phyloP scores from a whole-genome alignment of 2,888 invertebrate genomes.

The Maniola hyperantus region DNA sequence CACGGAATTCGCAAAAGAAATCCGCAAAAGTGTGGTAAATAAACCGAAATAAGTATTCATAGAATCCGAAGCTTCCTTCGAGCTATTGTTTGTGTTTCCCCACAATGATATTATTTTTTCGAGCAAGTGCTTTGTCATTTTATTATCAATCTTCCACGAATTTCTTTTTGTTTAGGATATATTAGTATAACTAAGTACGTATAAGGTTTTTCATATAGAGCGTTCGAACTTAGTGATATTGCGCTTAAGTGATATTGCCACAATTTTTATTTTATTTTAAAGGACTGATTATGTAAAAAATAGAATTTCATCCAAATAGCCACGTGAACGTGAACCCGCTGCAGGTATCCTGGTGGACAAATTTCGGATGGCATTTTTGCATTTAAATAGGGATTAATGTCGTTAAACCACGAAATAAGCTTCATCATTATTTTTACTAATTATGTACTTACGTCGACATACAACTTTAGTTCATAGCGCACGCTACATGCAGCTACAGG shows the following conservation, averaged over 20 bases:
- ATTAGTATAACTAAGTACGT: background rate
- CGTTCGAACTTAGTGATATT: no score
- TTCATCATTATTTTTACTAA: no score
- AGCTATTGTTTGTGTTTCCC: slow-evolving; percentile 3
- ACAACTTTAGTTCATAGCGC: background rate
- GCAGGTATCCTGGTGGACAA: no score
- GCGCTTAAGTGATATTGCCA: no score
- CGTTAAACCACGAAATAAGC: no score
- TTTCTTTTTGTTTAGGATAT: slow-evolving; percentile 9
- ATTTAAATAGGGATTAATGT: no score
- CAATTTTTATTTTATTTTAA: no score
- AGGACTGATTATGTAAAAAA: no score
- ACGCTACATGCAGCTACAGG: background rate
- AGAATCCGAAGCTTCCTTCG: slow-evolving; percentile 16
- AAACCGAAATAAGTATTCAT: slow-evolving; percentile 13
- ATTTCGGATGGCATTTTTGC: no score
- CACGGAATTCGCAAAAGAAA: slow-evolving; percentile 3
- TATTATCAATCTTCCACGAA: slow-evolving; percentile 15
- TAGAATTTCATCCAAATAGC: no score
- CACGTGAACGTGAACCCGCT: no score
- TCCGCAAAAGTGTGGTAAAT: slow-evolving; percentile 3
- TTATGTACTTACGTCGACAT: background rate
- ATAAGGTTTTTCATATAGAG: no score
- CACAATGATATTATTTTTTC: slow-evolving; percentile 9
- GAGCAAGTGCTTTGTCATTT: slow-evolving; percentile 18